phyloP scores from a whole-genome alignment of 53 echinoderm and acorn worm species.

The Holothuria scabra region DNA sequence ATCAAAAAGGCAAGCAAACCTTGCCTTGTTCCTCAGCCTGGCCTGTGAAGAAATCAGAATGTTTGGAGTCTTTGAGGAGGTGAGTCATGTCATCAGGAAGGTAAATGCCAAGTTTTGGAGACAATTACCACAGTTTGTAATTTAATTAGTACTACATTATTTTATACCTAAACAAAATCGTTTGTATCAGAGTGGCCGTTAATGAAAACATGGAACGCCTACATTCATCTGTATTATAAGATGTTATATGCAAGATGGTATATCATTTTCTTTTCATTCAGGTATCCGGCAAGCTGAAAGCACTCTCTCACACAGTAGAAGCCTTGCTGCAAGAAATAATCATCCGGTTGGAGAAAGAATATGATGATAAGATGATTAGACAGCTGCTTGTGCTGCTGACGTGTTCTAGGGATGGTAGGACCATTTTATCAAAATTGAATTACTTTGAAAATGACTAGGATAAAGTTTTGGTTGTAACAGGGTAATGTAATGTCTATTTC shows the following conservation, averaged over 20 bases:
- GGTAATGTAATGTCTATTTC: no score
- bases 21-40: slow-evolving; percentile 88
- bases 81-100: slow-evolving; percentile 6
- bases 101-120: no score
- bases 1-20: slow-evolving; percentile 89
- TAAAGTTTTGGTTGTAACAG: no score
- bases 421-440: no score
- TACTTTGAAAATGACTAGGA: no score
- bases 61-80: slow-evolving; percentile 98
- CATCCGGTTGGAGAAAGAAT: slow-evolving; percentile 86
- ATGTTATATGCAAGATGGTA: no score
- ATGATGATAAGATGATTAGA: slow-evolving; percentile 69
- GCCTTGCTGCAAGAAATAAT: slow-evolving; percentile 88
- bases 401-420: slow-evolving; percentile 94
- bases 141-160: no score
- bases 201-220: no score
- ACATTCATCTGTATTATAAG: no score
- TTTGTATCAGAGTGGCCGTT: no score
- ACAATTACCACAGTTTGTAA: no score
- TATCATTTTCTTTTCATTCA: slow-evolving; percentile 17
- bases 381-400: slow-evolving; percentile 83
- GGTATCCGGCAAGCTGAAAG: slow-evolving; percentile 82
- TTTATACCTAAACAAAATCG: no score
- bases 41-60: slow-evolving; percentile 98
- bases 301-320: slow-evolving; percentile 82